A percentile compares a stretch with the other conserved stretches of the same genome.
Conservation (phyloP, 2,888 invertebrate species). For the Zaprionus bogoriensis region DNA sequence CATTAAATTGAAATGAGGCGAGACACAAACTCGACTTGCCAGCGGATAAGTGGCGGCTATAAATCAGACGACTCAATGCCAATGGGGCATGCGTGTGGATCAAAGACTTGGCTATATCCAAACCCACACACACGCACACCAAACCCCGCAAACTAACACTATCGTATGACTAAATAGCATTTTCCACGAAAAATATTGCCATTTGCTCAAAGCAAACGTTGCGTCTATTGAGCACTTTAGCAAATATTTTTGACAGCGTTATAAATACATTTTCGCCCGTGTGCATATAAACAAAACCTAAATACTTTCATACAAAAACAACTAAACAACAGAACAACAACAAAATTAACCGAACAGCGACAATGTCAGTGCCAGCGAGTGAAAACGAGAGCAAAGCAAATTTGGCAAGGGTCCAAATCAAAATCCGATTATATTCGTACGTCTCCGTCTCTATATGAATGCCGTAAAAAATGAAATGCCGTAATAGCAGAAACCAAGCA, state of each 20-base stretch:
- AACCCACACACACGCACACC: slow-evolving; percentile 18
- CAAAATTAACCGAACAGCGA: slow-evolving; percentile 44
- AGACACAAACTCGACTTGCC: slow-evolving; percentile 31
- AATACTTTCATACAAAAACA: slow-evolving; percentile 53
- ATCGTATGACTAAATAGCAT: slow-evolving; percentile 23
- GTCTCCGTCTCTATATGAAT: slow-evolving; percentile 6
- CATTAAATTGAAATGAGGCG: slow-evolving; percentile 59
- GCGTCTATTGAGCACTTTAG: slow-evolving; percentile 16
- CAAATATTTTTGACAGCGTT: slow-evolving; percentile 60
- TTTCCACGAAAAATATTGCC: slow-evolving; percentile 34
- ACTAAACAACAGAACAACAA: slow-evolving; percentile 4
- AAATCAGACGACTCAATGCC: slow-evolving; percentile 57
- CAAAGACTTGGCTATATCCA: slow-evolving; percentile 55
- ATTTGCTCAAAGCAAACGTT: slow-evolving; percentile 33
- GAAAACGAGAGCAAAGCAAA: slow-evolving; percentile 72
- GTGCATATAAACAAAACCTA: slow-evolving; percentile 45
- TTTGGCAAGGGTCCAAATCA: slow-evolving; percentile 62
- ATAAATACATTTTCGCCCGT: slow-evolving; percentile 54
- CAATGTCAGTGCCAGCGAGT: slow-evolving; percentile 68
- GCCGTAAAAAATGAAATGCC: slow-evolving; percentile 37
- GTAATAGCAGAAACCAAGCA: slow-evolving; percentile 4
- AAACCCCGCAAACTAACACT: background rate
- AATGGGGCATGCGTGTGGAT: slow-evolving; percentile 46
- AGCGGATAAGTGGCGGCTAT: slow-evolving; percentile 50
- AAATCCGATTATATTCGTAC: slow-evolving; percentile 52